These are phyloP conservation scores for Cichlasoma orientale DNA, from an alignment of 2,797 vertebrate species.

Conservation along the genomic window DNA sequence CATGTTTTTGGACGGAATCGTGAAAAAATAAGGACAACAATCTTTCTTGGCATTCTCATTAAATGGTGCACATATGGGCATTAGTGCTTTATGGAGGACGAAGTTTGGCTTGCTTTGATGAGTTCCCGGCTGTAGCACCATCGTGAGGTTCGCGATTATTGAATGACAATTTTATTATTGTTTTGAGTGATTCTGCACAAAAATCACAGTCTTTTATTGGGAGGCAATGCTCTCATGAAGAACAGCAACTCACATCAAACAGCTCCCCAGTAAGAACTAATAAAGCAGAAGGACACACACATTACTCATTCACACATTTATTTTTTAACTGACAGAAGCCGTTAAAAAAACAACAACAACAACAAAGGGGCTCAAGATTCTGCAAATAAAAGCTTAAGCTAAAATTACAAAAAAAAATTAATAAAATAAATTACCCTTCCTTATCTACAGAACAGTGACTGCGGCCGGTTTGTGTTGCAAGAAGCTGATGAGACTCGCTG, in stretches of 20 bases:
- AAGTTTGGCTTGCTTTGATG: too few species aligned
- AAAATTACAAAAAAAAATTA: background rate
- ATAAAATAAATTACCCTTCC: background rate
- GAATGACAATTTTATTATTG: too few species aligned
- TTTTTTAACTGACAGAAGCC: slow-evolving; percentile 11
- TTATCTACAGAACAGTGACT: slow-evolving; percentile 35
- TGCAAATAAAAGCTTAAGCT: background rate
- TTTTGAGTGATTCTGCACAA: too few species aligned
- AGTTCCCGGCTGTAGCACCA: too few species aligned
- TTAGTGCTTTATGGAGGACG: too few species aligned
- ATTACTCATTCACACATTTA: slow-evolving; percentile 38
- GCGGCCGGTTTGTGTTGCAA: slow-evolving; percentile 78
- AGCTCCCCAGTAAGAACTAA: background rate
- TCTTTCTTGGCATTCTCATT: too few species aligned
- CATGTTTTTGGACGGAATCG: too few species aligned
- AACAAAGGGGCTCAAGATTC: background rate
- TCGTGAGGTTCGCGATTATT: too few species aligned
- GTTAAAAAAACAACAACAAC: slow-evolving; percentile 12
- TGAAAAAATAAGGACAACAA: too few species aligned
- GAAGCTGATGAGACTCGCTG: slow-evolving; percentile 82
- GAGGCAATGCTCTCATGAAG: too few species aligned
- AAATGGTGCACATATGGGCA: too few species aligned
- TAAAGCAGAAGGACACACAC: background rate
- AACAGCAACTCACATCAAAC: background rate
- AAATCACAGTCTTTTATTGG: too few species aligned